These are phyloP conservation scores for Villa cingulata DNA, from an alignment of 2,888 invertebrate genomes.

Conservation along the genomic window DNA sequence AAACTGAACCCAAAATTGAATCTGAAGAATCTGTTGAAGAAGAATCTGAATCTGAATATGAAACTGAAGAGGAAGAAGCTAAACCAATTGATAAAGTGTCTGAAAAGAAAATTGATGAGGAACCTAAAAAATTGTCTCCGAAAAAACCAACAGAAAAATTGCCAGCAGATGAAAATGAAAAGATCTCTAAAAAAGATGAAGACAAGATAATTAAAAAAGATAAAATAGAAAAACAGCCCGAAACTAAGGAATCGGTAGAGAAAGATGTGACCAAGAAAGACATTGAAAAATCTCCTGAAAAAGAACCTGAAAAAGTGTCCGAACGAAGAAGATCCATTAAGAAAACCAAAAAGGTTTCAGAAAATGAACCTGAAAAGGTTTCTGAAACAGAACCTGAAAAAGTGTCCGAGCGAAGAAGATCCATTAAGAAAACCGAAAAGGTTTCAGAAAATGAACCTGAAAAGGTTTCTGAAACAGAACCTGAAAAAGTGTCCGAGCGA, in stretches of 20 bases:
- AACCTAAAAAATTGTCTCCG: too few species aligned
- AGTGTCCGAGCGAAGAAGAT: not conserved
- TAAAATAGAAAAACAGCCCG: too few species aligned
- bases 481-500: not conserved
- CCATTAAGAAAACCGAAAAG: not conserved
- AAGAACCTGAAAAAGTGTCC: not conserved
- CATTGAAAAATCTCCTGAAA: not conserved
- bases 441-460: not conserved
- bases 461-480: not conserved
- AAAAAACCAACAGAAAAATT: not conserved
- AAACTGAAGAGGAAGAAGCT: not conserved
- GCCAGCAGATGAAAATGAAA: not conserved
- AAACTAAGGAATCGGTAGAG: too few species aligned
- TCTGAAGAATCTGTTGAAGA: constrained; percentile 21
- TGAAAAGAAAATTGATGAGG: not conserved
- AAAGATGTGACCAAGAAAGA: not conserved
- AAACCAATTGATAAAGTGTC: too few species aligned
- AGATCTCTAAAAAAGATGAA: not conserved
- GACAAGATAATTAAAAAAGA: too few species aligned
- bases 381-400: not conserved
- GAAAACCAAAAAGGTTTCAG: not conserved
- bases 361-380: not conserved
- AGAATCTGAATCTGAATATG: constrained; percentile 8
- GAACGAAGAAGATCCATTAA: constrained; percentile 1
- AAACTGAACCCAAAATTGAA: not conserved